phyloP scores from a whole-genome alignment of 2,113 vertebrate genomes.

The Hepsetus odoe region DNA sequence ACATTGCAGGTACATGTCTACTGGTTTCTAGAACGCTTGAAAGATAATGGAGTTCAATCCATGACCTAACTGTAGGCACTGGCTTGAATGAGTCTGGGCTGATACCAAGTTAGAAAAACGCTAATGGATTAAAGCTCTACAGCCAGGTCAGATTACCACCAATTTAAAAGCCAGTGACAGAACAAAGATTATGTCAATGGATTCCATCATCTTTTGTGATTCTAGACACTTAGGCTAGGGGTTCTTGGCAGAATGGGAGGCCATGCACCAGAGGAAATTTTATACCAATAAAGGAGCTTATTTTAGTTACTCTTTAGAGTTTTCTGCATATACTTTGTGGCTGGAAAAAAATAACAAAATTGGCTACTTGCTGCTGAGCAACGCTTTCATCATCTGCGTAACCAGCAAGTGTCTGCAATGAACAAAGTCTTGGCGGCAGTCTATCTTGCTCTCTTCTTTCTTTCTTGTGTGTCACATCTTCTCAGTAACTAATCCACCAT shows the following conservation, averaged over 20 bases:
- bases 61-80: constrained; percentile 59
- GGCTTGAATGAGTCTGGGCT: constrained; percentile 30
- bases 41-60: constrained; percentile 92
- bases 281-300: not conserved
- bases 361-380: constrained; percentile 48
- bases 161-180: constrained; percentile 7
- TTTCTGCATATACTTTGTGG: constrained; percentile 33
- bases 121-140: not conserved
- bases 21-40: constrained; percentile 92
- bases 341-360: constrained; percentile 33
- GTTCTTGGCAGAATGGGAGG: constrained; percentile 28
- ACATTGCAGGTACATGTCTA: constrained; percentile 98
- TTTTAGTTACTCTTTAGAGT: not conserved
- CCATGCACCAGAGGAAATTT: constrained; percentile 25
- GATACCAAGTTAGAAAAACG: constrained; percentile 15
- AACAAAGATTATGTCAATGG: constrained; percentile 69
- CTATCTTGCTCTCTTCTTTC: constrained; percentile 61
- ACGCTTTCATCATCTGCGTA: constrained; percentile 28
- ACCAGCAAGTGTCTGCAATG: constrained; percentile 78
- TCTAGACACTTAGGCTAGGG: constrained; percentile 83
- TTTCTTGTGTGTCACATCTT: constrained; percentile 53
- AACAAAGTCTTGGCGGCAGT: constrained; percentile 72
- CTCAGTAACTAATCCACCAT: constrained; percentile 63
- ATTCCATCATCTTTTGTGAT: constrained; percentile 93
- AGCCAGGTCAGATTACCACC: not conserved